A percentile compares a stretch with the other conserved stretches of the same genome.
These are phyloP conservation scores for Drosophila buzzatii DNA, from an alignment of 2,888 invertebrate genomes.

Conservation along the genomic window DNA sequence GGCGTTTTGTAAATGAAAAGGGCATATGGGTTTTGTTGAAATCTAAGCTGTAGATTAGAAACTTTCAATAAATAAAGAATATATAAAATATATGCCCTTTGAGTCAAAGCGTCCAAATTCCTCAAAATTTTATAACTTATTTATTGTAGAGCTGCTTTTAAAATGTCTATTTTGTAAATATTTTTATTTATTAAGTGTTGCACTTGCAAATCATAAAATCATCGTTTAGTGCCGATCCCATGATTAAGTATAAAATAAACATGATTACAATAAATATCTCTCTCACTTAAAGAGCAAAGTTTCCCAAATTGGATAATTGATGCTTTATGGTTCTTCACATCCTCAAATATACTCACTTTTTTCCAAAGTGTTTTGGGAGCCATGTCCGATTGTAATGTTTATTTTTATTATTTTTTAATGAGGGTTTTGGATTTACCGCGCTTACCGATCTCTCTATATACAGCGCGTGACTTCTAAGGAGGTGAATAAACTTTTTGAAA, in stretches of 20 bases:
- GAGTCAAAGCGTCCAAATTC: no score
- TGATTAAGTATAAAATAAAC: no score
- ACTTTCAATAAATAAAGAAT: neutral
- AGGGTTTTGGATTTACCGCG: constrained; percentile 15
- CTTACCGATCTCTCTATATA: constrained; percentile 18
- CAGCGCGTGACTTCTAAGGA: constrained; percentile 41
- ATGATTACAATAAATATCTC: neutral
- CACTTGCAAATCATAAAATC: no score
- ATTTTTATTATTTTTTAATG: constrained; percentile 8
- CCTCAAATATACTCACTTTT: neutral
- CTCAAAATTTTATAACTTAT: no score
- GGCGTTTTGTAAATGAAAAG: neutral
- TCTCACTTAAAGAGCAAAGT: neutral
- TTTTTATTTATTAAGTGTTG: no score
- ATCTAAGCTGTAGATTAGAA: neutral
- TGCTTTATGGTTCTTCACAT: neutral
- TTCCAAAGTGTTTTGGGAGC: neutral
- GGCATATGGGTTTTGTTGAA: neutral
- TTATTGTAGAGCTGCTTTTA: no score
- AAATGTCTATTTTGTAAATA: no score
- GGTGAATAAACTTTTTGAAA: constrained; percentile 70
- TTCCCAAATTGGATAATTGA: neutral
- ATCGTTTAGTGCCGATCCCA: no score
- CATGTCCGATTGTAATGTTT: neutral
- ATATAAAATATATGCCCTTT: neutral